Conservation (phyloP, 2,113 vertebrate genomes). For the Sebastes fasciatus region DNA sequence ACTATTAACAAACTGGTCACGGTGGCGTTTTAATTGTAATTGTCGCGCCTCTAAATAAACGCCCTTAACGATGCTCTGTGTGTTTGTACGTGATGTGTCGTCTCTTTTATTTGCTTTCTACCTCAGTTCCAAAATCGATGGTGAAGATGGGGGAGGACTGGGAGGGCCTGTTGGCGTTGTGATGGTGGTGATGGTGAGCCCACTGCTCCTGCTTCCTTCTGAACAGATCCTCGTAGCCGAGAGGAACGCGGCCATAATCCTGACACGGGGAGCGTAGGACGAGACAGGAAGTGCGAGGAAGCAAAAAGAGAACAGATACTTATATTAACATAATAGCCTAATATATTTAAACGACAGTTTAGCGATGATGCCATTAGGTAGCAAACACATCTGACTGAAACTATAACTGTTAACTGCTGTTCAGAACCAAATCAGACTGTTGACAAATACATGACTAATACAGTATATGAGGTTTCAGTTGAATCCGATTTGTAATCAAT, state of each 20-base stretch:
- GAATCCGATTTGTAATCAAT: neutral
- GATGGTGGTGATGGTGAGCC: conserved; percentile 89
- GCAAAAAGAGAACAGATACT: neutral
- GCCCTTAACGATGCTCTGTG: neutral
- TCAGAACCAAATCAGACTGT: neutral
- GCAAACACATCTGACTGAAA: neutral
- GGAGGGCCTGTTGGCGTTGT: conserved; percentile 86
- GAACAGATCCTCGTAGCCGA: conserved; percentile 92
- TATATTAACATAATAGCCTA: neutral
- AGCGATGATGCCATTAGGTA: neutral
- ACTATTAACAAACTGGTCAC: neutral
- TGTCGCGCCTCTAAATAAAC: neutral
- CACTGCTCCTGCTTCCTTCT: conserved; percentile 94
- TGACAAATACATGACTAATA: neutral
- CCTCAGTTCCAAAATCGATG: conserved; percentile 92
- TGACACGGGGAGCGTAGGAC: conserved; percentile 60
- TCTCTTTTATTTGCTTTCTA: conserved; percentile 61
- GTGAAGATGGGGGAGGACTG: conserved; percentile 94
- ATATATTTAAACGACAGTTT: conserved; percentile 7
- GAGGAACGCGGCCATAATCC: conserved; percentile 92
- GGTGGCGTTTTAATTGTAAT: neutral
- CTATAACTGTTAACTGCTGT: neutral
- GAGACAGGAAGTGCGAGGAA: neutral
- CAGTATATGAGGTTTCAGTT: neutral
- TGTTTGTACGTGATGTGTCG: neutral